phyloP scores from a whole-genome alignment of 2,797 vertebrate species.

The Semotilus atromaculatus region DNA sequence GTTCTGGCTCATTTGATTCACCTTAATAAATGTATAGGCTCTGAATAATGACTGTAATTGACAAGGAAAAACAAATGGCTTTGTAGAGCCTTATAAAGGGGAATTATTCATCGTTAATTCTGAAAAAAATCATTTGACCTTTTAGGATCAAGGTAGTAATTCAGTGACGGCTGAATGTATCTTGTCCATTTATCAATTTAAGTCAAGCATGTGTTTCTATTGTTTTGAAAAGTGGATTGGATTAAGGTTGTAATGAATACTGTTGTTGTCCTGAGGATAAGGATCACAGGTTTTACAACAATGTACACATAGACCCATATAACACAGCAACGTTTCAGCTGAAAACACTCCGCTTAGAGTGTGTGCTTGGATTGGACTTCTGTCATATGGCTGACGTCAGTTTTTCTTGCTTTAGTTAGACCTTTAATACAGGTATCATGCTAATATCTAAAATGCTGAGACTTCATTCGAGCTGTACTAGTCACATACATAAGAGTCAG shows the following conservation, averaged over 20 bases:
- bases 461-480: neutral
- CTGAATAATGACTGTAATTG: neutral
- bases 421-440: conserved; percentile 25
- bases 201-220: neutral
- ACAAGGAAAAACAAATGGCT: conserved; percentile 5
- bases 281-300: neutral
- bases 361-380: neutral
- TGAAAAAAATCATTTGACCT: conserved; percentile 24
- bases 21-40: neutral
- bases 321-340: neutral
- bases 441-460: conserved; percentile 27
- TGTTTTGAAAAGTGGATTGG: conserved; percentile 2
- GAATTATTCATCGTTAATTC: conserved; percentile 7
- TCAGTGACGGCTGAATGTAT: neutral
- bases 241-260: neutral
- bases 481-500: conserved; percentile 12
- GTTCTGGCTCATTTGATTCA: conserved; percentile 2
- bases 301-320: neutral
- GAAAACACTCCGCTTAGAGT: neutral
- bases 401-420: conserved; percentile 28
- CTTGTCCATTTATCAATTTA: neutral
- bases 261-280: conserved; percentile 8
- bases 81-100: neutral
- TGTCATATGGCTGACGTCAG: conserved; percentile 20
- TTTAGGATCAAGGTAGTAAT: neutral